phyloP scores from a whole-genome alignment of 2,797 vertebrate species.

The Eulemur rubriventer region DNA sequence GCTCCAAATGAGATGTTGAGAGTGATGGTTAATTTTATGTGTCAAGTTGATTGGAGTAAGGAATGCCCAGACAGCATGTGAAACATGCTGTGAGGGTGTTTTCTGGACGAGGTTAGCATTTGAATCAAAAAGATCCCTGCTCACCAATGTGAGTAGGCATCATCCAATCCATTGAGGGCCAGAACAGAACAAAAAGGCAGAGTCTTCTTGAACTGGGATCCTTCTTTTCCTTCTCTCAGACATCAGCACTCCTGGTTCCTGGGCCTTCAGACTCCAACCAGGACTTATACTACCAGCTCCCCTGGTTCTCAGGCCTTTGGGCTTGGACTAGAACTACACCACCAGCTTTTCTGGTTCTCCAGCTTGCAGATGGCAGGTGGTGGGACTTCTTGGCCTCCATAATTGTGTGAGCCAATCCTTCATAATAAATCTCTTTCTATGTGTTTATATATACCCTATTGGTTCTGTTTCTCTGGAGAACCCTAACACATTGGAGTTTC shows the following conservation, averaged over 20 bases:
- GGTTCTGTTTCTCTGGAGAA: neutral
- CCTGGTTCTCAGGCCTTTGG: neutral
- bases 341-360: neutral
- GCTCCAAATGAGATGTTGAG: neutral
- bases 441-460: too few species aligned
- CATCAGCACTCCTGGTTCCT: neutral
- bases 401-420: neutral
- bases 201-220: neutral
- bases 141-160: neutral
- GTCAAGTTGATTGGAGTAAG: neutral
- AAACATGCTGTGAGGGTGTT: neutral
- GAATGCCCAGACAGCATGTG: neutral
- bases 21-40: neutral
- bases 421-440: neutral
- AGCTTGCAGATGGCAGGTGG: neutral
- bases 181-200: neutral
- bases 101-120: neutral
- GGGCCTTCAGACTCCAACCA: neutral
- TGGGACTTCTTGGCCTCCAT: neutral
- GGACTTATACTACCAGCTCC: neutral
- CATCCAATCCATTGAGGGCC: neutral
- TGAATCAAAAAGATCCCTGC: neutral
- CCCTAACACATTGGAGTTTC: neutral
- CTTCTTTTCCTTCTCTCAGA: neutral
- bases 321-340: neutral